A percentile compares a stretch with the other conserved stretches of the same genome.
Conservation (phyloP, 2,888 invertebrate genomes). For the Masnerella sp. region DNA sequence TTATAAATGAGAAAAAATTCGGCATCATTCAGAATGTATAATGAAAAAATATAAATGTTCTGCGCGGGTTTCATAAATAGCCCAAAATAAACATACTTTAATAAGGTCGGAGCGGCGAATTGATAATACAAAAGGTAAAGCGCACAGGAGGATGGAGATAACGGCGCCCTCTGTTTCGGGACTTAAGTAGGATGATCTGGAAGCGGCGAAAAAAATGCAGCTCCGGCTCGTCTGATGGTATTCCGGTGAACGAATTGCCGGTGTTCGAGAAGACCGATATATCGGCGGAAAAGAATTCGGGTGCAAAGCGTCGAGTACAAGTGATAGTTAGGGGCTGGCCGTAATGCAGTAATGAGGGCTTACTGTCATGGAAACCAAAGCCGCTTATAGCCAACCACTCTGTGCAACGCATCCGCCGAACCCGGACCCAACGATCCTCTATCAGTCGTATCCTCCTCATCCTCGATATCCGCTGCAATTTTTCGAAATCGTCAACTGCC, state of each 20-base stretch:
- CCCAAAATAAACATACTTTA: conserved; percentile 11
- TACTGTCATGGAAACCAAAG: conserved; percentile 78
- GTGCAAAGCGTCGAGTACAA: conserved; percentile 73
- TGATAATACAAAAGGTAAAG: too few relatives aligned
- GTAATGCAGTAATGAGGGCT: conserved; percentile 78
- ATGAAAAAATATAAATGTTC: too few relatives aligned
- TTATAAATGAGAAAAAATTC: too few relatives aligned
- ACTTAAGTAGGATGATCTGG: conserved; percentile 58
- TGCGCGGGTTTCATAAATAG: neutral
- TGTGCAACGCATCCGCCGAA: conserved; percentile 61
- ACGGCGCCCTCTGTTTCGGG: conserved; percentile 35
- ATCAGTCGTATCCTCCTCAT: conserved; percentile 69
- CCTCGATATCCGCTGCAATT: conserved; percentile 63
- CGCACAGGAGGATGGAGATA: conserved; percentile 35
- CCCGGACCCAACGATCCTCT: conserved; percentile 61
- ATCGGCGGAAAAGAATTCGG: conserved; percentile 61
- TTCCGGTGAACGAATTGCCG: conserved; percentile 51
- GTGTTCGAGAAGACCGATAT: conserved; percentile 53
- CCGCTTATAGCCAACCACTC: conserved; percentile 77
- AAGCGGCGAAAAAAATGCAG: conserved; percentile 45
- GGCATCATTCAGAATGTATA: too few relatives aligned
- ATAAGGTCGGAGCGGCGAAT: too few relatives aligned
- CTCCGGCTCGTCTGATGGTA: conserved; percentile 40
- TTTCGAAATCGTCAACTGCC: conserved; percentile 53
- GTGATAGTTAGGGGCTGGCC: conserved; percentile 75